Base-by-base conservation (phyloP, 2,113 vertebrate genomes). In the Brienomyrus longianalis region DNA sequence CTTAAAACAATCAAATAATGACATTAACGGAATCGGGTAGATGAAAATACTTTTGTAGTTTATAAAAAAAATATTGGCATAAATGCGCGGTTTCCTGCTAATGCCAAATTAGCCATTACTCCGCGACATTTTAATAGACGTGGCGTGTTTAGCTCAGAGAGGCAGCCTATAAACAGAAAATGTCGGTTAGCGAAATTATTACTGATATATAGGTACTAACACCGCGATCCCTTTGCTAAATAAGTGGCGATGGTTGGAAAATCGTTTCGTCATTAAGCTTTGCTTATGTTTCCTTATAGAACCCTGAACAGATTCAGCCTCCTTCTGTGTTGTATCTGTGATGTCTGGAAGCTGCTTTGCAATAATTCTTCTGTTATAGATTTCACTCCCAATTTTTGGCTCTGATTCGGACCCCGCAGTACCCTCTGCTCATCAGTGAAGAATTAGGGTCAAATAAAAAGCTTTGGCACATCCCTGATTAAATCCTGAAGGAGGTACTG, bases 181-280 rank as follows among this genome's bases (percentile, higher is more conserved):
- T 80, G 74, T 35, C 74, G 13, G 31, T 15, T 43, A 80, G 10
- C 74, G 17, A 43, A 80, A 39, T 80, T 80, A 80, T 80, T 39
- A 43, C 35, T 80, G 13, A 80, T 80, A 15, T 17, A 19, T 13
- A 19, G 35, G 31, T 43, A 17, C 3, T 77, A 77, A 6, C 31
- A 77, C 70, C 15, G 13, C 13, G 31, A 77, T 17, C 70, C 11
- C 7, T 56, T 43, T n/a, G 43, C 19, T n/a, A 8, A 45, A 47
- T 84, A n/a, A n/a, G 10, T 48, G 45, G 19, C 21, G 23, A n/a
- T 45, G 13, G 19, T 23, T 45, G 7, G 19, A n/a, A 35, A 66
- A 59, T 88, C 54, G 27, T 84, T 54, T 83, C 83, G 47, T 52
- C 17, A 13, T 84, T 89, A 50, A 56, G 52, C 89, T 84, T 89